A percentile compares a stretch with the other conserved stretches of the same genome.
Conservation (phyloP, 1,140 invertebrate species). For the Venustaconcha ellipsiformis region DNA sequence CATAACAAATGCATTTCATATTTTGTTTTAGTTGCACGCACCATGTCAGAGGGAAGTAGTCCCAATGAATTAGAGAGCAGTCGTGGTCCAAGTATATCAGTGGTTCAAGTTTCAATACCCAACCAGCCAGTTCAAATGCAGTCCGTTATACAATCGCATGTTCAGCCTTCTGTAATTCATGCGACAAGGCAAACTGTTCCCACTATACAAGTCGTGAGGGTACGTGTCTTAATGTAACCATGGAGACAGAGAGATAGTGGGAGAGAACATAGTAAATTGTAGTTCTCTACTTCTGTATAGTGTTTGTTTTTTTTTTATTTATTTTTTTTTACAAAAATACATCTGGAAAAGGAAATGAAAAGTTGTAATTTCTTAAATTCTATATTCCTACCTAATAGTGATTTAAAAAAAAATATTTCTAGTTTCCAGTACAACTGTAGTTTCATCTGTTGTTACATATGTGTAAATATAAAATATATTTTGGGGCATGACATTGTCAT, state of each 20-base stretch:
- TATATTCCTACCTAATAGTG: too few relatives aligned
- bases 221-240: conserved; percentile 26
- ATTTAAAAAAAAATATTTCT: too few relatives aligned
- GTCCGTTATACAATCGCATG: conserved; percentile 91
- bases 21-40: not conserved
- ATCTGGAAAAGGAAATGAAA: not conserved
- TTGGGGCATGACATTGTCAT: not conserved
- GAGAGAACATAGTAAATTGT: not conserved
- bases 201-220: conserved; percentile 73
- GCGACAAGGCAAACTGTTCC: conserved; percentile 85
- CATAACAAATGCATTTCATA: conserved; percentile 4
- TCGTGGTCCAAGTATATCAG: conserved; percentile 73
- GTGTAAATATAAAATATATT: not conserved
- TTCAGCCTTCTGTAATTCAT: conserved; percentile 94
- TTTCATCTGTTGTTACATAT: not conserved
- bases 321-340: not conserved
- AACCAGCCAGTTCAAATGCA: conserved; percentile 73
- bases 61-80: not conserved
- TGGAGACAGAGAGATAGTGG: not conserved
- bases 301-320: not conserved
- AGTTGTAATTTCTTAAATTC: not conserved
- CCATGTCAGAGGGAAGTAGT: too few relatives aligned
- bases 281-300: conserved; percentile 2
- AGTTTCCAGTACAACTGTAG: not conserved
- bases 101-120: conserved; percentile 84